Evolutionary conservation across 2,113 vertebrate species (phyloP).

Genomic region (Garra rufa): DNA sequence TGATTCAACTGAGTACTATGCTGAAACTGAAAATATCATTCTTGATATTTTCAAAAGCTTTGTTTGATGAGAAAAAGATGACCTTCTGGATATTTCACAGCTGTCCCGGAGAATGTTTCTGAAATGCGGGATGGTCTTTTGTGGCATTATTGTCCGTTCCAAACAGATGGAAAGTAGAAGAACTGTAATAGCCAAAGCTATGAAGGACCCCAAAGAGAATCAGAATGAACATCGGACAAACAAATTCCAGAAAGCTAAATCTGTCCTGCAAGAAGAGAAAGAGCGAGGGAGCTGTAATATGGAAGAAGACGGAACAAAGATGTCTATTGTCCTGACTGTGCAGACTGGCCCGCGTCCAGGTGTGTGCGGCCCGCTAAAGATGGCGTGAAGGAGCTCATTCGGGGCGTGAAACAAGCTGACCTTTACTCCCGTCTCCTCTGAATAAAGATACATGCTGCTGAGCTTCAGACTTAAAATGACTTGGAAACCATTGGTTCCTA

Average conservation of each 20-base stretch:
- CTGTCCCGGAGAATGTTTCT: constrained; percentile 37
- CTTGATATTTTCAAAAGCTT: constrained; percentile 11
- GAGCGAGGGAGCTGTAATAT: neutral
- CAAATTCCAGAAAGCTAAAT: constrained; percentile 75
- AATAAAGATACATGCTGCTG: neutral
- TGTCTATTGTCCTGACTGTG: constrained; percentile 45
- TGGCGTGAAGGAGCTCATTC: constrained; percentile 23
- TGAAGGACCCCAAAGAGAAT: constrained; percentile 71
- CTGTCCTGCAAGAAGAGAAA: constrained; percentile 51
- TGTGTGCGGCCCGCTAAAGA: constrained; percentile 42
- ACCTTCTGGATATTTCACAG: constrained; percentile 27
- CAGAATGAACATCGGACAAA: constrained; percentile 69
- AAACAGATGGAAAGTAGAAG: constrained; percentile 67
- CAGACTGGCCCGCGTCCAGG: constrained; percentile 55
- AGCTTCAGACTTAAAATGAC: neutral
- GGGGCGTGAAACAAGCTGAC: constrained; percentile 24
- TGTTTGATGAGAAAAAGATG: constrained; percentile 29
- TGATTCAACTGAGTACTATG: neutral
- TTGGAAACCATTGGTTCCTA: neutral
- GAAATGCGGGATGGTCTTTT: constrained; percentile 43
- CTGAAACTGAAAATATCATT: neutral
- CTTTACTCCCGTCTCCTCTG: neutral
- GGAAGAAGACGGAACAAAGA: neutral
- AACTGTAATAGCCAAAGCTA: constrained; percentile 29
- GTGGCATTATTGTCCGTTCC: constrained; percentile 43